Conservation (phyloP, 2,888 invertebrate species). For the Hypsopygia costalis region DNA sequence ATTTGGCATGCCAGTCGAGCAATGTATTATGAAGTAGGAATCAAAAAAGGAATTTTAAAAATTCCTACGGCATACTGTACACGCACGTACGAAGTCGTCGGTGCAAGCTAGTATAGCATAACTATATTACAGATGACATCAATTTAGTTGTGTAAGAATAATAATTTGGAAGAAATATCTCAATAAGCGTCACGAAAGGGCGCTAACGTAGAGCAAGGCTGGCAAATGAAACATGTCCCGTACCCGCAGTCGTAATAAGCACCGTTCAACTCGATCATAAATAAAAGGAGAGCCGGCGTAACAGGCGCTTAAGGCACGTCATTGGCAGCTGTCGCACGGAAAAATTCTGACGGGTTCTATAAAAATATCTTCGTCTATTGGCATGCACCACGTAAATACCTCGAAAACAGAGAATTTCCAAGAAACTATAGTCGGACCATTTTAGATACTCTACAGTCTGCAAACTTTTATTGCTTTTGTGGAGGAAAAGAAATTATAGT, state of each 20-base stretch:
- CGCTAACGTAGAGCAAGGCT: slow-evolving; percentile 44
- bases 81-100: no score
- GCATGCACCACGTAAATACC: slow-evolving; percentile 17
- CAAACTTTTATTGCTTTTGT: slow-evolving; percentile 11
- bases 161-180: slow-evolving; percentile 43
- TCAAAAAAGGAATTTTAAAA: no score
- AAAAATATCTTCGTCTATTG: slow-evolving; percentile 45
- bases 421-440: slow-evolving; percentile 12
- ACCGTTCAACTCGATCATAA: slow-evolving; percentile 68
- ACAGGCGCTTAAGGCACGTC: slow-evolving; percentile 60
- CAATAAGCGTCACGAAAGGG: slow-evolving; percentile 53
- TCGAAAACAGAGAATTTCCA: slow-evolving; percentile 16
- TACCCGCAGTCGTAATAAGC: slow-evolving; percentile 64
- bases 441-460: slow-evolving; percentile 3
- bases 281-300: slow-evolving; percentile 64
- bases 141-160: no score
- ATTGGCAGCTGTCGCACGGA: slow-evolving; percentile 58
- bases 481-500: slow-evolving; percentile 11
- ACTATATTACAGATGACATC: no score
- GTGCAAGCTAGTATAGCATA: no score
- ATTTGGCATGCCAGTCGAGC: no score
- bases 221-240: slow-evolving; percentile 62
- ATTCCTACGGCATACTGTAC: no score
- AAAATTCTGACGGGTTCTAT: slow-evolving; percentile 46
- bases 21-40: no score